Evolutionary conservation across 2,797 vertebrate species (phyloP).

Genomic region (Pipistrellus pygmaeus): DNA sequence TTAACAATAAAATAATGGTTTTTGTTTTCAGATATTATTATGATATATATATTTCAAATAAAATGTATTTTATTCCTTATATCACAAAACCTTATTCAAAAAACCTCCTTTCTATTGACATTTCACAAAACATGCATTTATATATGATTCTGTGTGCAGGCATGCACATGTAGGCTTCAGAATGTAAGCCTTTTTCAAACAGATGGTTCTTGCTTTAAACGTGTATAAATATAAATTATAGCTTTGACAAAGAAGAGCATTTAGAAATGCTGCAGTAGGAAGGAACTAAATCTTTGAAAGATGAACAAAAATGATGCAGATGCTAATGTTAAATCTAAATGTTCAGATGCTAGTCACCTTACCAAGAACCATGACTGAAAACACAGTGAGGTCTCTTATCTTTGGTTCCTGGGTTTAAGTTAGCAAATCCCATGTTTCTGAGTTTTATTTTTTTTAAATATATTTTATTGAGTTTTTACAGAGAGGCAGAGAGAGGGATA

Average conservation of each 20-base stretch:
- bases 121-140: neutral
- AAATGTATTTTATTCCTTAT: neutral
- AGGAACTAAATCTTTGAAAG: slow-evolving; percentile 70
- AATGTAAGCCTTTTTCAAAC: slow-evolving; percentile 54
- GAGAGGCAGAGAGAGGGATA: too few species aligned
- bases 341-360: slow-evolving; percentile 43
- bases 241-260: slow-evolving; percentile 70
- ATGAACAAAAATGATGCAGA: slow-evolving; percentile 64
- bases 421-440: slow-evolving; percentile 79
- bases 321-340: slow-evolving; percentile 63
- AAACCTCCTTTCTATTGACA: fast-evolving
- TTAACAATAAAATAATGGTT: neutral
- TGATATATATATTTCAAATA: slow-evolving; percentile 18
- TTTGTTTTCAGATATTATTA: slow-evolving; percentile 45
- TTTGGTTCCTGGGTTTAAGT: slow-evolving; percentile 72
- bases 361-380: slow-evolving; percentile 64
- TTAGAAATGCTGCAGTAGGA: slow-evolving; percentile 67
- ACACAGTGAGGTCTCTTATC: slow-evolving; percentile 62
- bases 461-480: too few species aligned
- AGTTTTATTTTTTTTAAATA: slow-evolving; percentile 49
- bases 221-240: slow-evolving; percentile 76
- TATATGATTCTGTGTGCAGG: neutral
- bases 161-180: neutral
- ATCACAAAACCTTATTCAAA: neutral
- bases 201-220: slow-evolving; percentile 78